Conservation (phyloP, 1,140 invertebrate species). For the Brachionus angularis region DNA sequence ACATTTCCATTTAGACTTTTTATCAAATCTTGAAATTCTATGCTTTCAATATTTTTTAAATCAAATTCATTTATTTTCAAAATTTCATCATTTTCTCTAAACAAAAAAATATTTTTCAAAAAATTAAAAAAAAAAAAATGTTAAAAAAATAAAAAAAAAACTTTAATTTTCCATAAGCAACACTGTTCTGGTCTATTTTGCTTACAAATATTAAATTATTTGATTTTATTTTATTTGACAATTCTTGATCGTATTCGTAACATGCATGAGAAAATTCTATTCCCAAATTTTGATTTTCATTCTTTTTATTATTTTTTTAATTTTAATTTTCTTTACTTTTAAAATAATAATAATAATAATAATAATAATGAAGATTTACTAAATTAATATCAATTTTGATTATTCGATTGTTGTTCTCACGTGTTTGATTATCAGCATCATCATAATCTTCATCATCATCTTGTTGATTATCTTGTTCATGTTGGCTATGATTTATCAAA, state of each 20-base stretch:
- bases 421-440: background rate
- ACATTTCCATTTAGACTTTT: slow-evolving; percentile 17
- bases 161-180: slow-evolving; percentile 36
- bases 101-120: background rate
- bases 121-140: background rate
- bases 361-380: background rate
- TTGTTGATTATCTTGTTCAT: background rate
- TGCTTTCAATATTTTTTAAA: background rate
- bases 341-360: too few relatives aligned
- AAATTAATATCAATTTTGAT: slow-evolving; percentile 39
- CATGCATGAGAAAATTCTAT: slow-evolving; percentile 7
- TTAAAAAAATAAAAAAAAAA: background rate
- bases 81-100: slow-evolving; percentile 16
- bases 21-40: slow-evolving; percentile 3
- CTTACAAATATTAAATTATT: slow-evolving; percentile 32
- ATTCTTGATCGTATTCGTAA: slow-evolving; percentile 18
- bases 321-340: too few relatives aligned
- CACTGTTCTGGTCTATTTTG: slow-evolving; percentile 4
- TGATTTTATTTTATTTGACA: background rate
- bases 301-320: too few relatives aligned
- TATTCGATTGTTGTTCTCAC: slow-evolving; percentile 17
- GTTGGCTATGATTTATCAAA: too few relatives aligned
- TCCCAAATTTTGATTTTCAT: slow-evolving; percentile 9
- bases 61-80: slow-evolving; percentile 12
- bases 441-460: background rate